Evolutionary conservation across 2,888 invertebrate genomes (phyloP), one percentile per base, ranked within the genome.

Genomic region (Microplitis deprimator): DNA sequence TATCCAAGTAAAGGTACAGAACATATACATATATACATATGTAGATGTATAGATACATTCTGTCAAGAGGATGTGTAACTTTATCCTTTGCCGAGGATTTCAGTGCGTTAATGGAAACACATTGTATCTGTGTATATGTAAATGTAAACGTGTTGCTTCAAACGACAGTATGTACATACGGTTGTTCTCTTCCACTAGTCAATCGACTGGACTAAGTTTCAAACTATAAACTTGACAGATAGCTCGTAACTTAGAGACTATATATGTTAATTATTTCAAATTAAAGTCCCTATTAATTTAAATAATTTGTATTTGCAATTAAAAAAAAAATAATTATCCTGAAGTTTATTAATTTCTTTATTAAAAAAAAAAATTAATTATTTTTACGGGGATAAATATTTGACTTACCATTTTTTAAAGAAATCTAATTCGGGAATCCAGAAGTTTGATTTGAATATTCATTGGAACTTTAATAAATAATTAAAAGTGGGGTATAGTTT

Each of bases 141-240:
- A 64, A 64, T 64, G 64, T 20, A 13, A 17, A 64, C 8, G 64
- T 72, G 41, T 64, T 72, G 64, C 64, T 40, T 64, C 8, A 41
- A 40, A 20, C 17, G 64, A 39, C 39, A 39, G 7, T 38, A 16
- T 29, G 50, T n/a, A 16, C 10, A 72, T 59, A 20, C 8, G 41
- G 41, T 39, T 64, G 41, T 64, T 64, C 72, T 64, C n/a, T 72
- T 64, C 17, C 6, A 8, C 64, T 17, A 72, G 39, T 72, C 62
- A 72, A 41, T 72, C 20, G 20, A 72, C 64, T 72, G 10, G 41
- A 41, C 64, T 72, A 40, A 62, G 39, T 16, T 41, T 40, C 50
- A 17, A 68, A 68, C 16, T 39, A 7, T 68, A 17, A 41, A 40
- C 61, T 62, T 39, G 61, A 60, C 62, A 40, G 61, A 29, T 38